A percentile compares a stretch with the other conserved stretches of the same genome.
Conservation (phyloP, 2,797 vertebrate species). For the Meriones psammophilus region DNA sequence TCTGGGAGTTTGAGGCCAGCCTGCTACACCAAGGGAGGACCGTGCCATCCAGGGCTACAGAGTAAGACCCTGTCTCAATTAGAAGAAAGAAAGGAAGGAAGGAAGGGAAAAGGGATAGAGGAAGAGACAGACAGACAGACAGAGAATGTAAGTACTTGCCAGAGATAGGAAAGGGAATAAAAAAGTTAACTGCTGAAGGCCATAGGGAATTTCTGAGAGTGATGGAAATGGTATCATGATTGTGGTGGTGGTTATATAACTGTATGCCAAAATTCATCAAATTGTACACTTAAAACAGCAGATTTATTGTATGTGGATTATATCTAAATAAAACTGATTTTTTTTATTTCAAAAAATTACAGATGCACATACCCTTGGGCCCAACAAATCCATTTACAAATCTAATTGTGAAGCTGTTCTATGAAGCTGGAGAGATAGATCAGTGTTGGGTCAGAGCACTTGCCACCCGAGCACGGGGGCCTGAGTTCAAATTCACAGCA, state of each 20-base stretch:
- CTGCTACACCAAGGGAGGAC: neutral
- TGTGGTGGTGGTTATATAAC: neutral
- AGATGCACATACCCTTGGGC: neutral
- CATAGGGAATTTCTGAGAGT: neutral
- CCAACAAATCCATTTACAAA: neutral
- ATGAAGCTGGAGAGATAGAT: neutral
- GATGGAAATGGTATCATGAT: neutral
- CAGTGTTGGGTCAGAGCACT: no score
- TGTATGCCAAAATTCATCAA: neutral
- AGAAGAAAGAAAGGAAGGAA: neutral
- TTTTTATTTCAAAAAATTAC: neutral
- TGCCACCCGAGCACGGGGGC: neutral
- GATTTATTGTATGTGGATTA: neutral
- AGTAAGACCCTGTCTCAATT: neutral
- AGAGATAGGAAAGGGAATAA: neutral
- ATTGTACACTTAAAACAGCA: neutral
- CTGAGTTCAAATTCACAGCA: neutral
- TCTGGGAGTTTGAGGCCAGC: neutral
- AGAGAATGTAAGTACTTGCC: neutral
- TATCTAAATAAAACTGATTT: slow-evolving; percentile 18
- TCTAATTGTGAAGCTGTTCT: neutral
- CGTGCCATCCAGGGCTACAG: neutral
- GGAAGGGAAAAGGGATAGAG: neutral
- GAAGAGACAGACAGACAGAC: neutral
- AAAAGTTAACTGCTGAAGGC: neutral